These are phyloP conservation scores for Hydrocynus forskahlii DNA, from an alignment of 2,797 vertebrate species.

Conservation along the genomic window DNA sequence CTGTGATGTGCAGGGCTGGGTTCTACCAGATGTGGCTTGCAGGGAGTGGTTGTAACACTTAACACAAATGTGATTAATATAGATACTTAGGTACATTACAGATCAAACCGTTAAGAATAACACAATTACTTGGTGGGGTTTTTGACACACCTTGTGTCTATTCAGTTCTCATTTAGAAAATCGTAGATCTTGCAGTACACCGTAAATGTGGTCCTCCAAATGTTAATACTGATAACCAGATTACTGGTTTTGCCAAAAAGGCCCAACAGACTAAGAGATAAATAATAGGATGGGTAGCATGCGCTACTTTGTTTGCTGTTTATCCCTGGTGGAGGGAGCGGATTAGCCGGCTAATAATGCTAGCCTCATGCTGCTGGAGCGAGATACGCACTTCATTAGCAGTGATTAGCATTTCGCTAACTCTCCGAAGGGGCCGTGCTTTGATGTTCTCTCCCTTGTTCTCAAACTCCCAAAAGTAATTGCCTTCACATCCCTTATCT, in stretches of 20 bases:
- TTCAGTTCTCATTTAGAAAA: neutral
- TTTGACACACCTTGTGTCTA: neutral
- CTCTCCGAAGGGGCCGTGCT: slow-evolving; percentile 64
- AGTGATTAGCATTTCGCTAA: slow-evolving; percentile 70
- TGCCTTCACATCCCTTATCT: slow-evolving; percentile 40
- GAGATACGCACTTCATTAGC: slow-evolving; percentile 74
- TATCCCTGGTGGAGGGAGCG: slow-evolving; percentile 47
- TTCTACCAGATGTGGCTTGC: neutral
- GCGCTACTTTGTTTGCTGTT: slow-evolving; percentile 41
- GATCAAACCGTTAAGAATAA: neutral
- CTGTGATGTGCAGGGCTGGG: neutral
- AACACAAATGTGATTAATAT: neutral
- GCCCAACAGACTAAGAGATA: neutral
- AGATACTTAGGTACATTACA: neutral
- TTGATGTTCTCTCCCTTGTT: slow-evolving; percentile 70
- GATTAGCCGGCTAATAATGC: slow-evolving; percentile 63
- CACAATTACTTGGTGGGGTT: neutral
- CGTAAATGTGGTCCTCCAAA: neutral
- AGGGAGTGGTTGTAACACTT: neutral
- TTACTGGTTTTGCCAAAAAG: slow-evolving; percentile 14
- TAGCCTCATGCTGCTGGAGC: slow-evolving; percentile 59
- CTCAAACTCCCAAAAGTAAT: slow-evolving; percentile 55
- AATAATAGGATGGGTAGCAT: slow-evolving; percentile 26
- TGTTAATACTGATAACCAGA: neutral
- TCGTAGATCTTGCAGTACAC: neutral